phyloP scores from a whole-genome alignment of 2,797 vertebrate genomes.

The Sebastes elongatus region DNA sequence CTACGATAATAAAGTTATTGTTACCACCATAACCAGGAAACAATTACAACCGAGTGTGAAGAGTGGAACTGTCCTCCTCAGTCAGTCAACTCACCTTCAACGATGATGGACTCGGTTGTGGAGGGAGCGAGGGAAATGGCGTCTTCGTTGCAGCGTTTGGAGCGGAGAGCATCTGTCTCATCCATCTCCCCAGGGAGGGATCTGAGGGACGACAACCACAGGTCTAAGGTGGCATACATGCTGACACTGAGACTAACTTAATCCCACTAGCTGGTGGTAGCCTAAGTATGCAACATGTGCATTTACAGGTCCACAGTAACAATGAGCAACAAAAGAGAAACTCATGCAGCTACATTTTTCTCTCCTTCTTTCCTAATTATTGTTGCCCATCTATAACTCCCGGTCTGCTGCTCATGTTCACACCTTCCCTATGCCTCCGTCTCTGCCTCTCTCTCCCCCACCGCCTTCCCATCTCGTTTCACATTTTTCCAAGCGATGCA shows the following conservation, averaged over 20 bases:
- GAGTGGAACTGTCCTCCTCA: neutral
- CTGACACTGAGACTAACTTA: neutral
- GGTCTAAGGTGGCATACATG: slow-evolving; percentile 51
- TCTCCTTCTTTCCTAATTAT: neutral
- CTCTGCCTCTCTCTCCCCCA: neutral
- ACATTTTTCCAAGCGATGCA: neutral
- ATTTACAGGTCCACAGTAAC: neutral
- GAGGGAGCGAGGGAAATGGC: slow-evolving; percentile 86
- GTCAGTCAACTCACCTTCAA: slow-evolving; percentile 88
- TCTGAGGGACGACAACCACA: slow-evolving; percentile 76
- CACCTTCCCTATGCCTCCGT: neutral
- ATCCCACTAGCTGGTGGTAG: neutral
- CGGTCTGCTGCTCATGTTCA: neutral
- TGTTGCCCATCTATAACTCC: neutral
- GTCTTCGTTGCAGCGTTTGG: slow-evolving; percentile 88
- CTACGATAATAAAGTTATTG: neutral
- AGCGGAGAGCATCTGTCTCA: slow-evolving; percentile 87
- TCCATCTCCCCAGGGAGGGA: slow-evolving; percentile 93
- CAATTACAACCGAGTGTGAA: neutral
- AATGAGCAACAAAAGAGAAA: neutral
- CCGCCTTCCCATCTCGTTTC: neutral
- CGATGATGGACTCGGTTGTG: slow-evolving; percentile 86
- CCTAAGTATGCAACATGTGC: neutral
- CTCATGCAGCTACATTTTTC: neutral
- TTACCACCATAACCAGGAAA: neutral